Percentiles rank a stretch among this genome's conserved stretches.
Evolutionary conservation across 2,113 vertebrate genomes (phyloP).

Genomic region (Callaeas wilsoni): DNA sequence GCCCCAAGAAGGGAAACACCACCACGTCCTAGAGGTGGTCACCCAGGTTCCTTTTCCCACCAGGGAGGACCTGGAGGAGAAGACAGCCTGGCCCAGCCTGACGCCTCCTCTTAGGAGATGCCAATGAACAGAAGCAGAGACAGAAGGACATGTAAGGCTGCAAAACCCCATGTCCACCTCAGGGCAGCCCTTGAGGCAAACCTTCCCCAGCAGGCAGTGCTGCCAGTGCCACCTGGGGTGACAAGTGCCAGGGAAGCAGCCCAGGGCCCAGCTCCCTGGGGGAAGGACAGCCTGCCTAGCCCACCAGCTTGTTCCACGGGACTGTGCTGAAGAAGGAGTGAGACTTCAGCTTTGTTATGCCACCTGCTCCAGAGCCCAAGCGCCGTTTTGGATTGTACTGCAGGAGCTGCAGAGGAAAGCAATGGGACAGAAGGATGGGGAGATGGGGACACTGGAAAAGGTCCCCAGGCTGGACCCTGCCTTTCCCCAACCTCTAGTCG

Average conservation of each 20-base stretch:
- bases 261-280: not conserved
- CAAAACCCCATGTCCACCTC: not conserved
- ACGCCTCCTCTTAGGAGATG: not conserved
- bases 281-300: slow-evolving; percentile 53
- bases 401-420: slow-evolving; percentile 77
- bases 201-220: not conserved
- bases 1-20: not conserved
- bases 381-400: slow-evolving; percentile 85
- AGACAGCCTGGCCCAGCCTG: not conserved
- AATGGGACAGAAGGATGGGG: not conserved
- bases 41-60: not conserved
- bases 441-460: not conserved
- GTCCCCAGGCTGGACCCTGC: not conserved
- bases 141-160: not conserved
- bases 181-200: not conserved
- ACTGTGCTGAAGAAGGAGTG: slow-evolving; percentile 89
- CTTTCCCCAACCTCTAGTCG: not conserved
- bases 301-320: slow-evolving; percentile 83
- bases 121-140: not conserved
- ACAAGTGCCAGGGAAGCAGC: not conserved
- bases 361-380: slow-evolving; percentile 82
- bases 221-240: not conserved
- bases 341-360: slow-evolving; percentile 85
- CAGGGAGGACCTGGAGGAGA: not conserved
- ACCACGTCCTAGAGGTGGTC: fast-evolving